These are phyloP conservation scores for Cyphomyrmex costatus DNA, from an alignment of 1,140 invertebrate genomes.

Conservation along the genomic window DNA sequence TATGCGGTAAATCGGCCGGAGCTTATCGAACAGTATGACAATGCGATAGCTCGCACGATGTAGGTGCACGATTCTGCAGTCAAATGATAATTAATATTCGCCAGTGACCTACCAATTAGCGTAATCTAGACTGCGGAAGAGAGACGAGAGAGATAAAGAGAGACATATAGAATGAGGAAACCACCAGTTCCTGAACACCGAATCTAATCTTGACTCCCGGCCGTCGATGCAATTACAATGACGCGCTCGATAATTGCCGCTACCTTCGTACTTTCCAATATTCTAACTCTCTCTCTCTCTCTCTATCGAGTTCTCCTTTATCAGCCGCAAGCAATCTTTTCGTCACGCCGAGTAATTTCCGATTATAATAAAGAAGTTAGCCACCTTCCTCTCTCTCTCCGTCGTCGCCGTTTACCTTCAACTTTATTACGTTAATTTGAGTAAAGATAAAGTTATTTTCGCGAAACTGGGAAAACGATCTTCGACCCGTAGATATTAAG, in stretches of 20 bases:
- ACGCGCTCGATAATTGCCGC: slow-evolving; percentile 59
- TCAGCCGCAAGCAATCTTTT: background rate
- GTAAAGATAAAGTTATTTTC: background rate
- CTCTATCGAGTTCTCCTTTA: background rate
- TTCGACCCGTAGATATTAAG: background rate
- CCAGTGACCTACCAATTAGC: slow-evolving; percentile 62
- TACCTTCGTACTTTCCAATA: slow-evolving; percentile 42
- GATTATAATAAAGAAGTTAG: slow-evolving; percentile 47
- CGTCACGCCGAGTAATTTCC: slow-evolving; percentile 30
- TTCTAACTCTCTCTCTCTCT: slow-evolving; percentile 21
- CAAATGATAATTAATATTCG: slow-evolving; percentile 73
- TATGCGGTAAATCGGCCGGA: background rate
- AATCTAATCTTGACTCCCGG: slow-evolving; percentile 53
- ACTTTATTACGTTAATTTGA: slow-evolving; percentile 33
- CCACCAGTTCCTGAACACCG: background rate
- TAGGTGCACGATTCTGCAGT: slow-evolving; percentile 54
- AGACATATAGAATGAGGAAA: background rate
- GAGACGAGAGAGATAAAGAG: slow-evolving; percentile 12
- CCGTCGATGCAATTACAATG: slow-evolving; percentile 45
- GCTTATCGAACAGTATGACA: slow-evolving; percentile 26
- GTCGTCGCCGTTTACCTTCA: background rate
- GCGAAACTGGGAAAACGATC: background rate
- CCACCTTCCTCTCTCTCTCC: too few species aligned
- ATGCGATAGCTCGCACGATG: slow-evolving; percentile 27
- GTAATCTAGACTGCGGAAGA: slow-evolving; percentile 32